Conservation (phyloP, 2,888 invertebrate genomes). For the Scaptomyza reducta region DNA sequence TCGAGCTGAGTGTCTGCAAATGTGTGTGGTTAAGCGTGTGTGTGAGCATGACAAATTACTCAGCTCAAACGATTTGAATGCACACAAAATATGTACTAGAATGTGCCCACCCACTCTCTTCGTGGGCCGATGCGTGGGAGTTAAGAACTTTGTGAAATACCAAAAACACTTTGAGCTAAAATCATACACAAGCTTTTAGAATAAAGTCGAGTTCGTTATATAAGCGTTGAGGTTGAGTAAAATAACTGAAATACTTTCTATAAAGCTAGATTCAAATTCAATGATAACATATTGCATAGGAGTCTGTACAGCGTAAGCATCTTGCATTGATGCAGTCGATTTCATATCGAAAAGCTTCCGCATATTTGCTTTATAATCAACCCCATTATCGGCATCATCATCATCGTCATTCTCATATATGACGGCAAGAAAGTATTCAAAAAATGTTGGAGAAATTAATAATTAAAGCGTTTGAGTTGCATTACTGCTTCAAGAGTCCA, state of each 20-base stretch:
- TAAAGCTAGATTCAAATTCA: neutral
- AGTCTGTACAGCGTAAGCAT: conserved; percentile 1
- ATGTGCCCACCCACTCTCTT: neutral
- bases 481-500: conserved; percentile 28
- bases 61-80: conserved; percentile 10
- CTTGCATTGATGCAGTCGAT: conserved; percentile 15
- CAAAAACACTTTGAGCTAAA: neutral
- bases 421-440: conserved; percentile 28
- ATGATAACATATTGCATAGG: neutral
- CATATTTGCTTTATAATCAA: conserved; percentile 32
- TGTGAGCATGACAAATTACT: conserved; percentile 23
- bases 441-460: conserved; percentile 53
- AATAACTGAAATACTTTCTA: neutral
- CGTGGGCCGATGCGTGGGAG: conserved; percentile 1
- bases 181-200: neutral
- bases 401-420: conserved; percentile 1
- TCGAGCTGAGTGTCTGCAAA: conserved; percentile 1
- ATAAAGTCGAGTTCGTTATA: neutral
- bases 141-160: neutral
- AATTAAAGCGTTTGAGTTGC: conserved; percentile 48
- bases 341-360: conserved; percentile 37
- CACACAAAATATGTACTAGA: neutral
- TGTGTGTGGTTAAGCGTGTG: conserved; percentile 1
- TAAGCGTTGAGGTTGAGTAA: neutral
- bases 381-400: conserved; percentile 3